These are phyloP conservation scores for Neuroterus valhalla DNA, from an alignment of 1,140 invertebrate genomes.

Conservation along the genomic window DNA sequence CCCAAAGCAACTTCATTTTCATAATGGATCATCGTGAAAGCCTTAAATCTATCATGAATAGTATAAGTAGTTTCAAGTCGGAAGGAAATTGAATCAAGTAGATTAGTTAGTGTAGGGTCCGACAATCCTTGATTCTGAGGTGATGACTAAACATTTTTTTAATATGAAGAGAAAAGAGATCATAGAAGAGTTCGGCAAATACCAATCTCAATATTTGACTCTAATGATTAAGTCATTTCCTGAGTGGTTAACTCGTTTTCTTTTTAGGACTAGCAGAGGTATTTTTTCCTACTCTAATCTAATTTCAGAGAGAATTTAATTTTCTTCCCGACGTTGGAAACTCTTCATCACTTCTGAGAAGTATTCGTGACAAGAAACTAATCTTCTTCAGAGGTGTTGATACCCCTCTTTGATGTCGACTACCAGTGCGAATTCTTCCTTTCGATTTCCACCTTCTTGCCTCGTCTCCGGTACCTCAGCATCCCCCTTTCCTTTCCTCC, in stretches of 20 bases:
- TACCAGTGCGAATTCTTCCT: conserved; percentile 19
- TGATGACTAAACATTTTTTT: too few relatives aligned
- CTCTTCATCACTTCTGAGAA: conserved; percentile 6
- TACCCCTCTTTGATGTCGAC: conserved; percentile 24
- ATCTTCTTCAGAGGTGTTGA: conserved; percentile 21
- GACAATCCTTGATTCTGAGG: too few relatives aligned
- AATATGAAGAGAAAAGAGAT: too few relatives aligned
- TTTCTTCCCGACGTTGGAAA: neutral
- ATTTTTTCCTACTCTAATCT: neutral
- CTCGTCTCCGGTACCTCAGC: conserved; percentile 1
- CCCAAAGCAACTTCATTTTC: too few relatives aligned
- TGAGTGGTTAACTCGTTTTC: too few relatives aligned
- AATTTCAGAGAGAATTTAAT: conserved; percentile 22
- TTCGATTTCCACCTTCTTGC: neutral
- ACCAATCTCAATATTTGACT: neutral
- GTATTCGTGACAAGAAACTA: conserved; percentile 24
- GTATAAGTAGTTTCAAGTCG: too few relatives aligned
- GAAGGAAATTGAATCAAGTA: too few relatives aligned
- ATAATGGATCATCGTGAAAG: too few relatives aligned
- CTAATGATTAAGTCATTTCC: neutral
- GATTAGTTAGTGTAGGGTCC: too few relatives aligned
- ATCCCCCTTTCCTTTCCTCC: conserved; percentile 36
- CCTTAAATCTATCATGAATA: too few relatives aligned
- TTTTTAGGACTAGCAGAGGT: neutral
- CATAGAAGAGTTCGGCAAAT: too few relatives aligned